Conservation (phyloP, 2,113 vertebrate species). For the Lichenostomus cassidix region DNA sequence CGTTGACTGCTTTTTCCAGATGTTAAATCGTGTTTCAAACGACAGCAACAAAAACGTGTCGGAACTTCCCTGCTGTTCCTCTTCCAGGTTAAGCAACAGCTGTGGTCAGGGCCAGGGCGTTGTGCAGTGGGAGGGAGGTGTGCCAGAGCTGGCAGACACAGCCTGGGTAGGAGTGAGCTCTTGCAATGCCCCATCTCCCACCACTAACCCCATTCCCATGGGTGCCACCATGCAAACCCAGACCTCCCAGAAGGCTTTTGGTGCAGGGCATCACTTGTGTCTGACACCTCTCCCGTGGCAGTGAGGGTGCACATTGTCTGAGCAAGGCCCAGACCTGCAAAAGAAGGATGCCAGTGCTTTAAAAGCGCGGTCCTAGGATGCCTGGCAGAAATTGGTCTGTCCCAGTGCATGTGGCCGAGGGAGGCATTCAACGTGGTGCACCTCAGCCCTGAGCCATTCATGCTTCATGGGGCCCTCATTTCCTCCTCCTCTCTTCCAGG, state of each 20-base stretch:
- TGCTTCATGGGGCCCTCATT: not conserved
- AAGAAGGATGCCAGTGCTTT: not conserved
- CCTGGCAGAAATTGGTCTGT: not conserved
- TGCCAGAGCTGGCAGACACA: fast-evolving
- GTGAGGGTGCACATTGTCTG: fast-evolving
- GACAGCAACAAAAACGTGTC: not conserved
- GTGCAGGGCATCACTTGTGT: not conserved
- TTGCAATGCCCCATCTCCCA: not conserved
- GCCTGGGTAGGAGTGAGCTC: not conserved
- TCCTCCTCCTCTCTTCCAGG: not conserved
- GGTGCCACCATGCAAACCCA: not conserved
- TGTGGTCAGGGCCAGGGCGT: fast-evolving
- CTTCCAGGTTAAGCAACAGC: not conserved
- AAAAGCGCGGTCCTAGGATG: not conserved
- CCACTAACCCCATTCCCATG: not conserved
- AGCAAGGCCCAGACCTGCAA: not conserved
- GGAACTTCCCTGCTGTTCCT: not conserved
- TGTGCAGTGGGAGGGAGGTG: not conserved
- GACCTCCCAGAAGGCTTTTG: not conserved
- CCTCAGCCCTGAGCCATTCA: fast-evolving
- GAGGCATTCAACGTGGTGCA: not conserved
- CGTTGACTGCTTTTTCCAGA: not conserved
- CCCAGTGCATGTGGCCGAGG: fast-evolving
- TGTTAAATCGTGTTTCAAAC: not conserved
- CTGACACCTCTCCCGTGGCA: fast-evolving